Percentiles rank a stretch among this genome's conserved stretches.
phyloP scores from a whole-genome alignment of 2,797 vertebrate genomes.

The Protosalanx chinensis region DNA sequence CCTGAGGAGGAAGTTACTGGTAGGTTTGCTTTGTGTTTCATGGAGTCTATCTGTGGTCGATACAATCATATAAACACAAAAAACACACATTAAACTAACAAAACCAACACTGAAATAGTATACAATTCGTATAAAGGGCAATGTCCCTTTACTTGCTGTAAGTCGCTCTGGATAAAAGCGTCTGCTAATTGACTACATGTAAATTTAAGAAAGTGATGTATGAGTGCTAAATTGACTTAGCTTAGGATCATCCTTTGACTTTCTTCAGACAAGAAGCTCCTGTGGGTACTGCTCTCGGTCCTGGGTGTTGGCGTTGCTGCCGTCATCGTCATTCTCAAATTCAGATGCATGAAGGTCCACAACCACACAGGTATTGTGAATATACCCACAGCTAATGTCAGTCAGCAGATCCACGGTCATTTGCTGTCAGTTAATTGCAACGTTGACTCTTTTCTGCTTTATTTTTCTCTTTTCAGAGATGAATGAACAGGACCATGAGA shows the following conservation, averaged over 20 bases:
- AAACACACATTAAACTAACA: too few species aligned
- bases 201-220: too few species aligned
- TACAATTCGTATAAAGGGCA: too few species aligned
- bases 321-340: constrained; percentile 47
- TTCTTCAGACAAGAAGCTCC: constrained; percentile 54
- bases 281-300: constrained; percentile 61
- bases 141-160: too few species aligned
- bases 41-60: too few species aligned
- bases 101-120: too few species aligned
- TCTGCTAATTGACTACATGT: too few species aligned
- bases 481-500: constrained; percentile 66
- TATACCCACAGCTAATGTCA: not conserved
- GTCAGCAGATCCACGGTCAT: not conserved
- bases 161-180: too few species aligned
- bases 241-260: not conserved
- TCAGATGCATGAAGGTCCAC: constrained; percentile 65
- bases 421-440: not conserved
- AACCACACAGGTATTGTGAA: constrained; percentile 61
- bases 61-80: too few species aligned
- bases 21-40: too few species aligned
- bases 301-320: constrained; percentile 25
- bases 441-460: not conserved
- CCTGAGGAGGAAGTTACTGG: too few species aligned
- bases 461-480: constrained; percentile 52
- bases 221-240: too few species aligned